phyloP scores from a whole-genome alignment of 2,888 invertebrate genomes.

The Pristionchus maxplancki region DNA sequence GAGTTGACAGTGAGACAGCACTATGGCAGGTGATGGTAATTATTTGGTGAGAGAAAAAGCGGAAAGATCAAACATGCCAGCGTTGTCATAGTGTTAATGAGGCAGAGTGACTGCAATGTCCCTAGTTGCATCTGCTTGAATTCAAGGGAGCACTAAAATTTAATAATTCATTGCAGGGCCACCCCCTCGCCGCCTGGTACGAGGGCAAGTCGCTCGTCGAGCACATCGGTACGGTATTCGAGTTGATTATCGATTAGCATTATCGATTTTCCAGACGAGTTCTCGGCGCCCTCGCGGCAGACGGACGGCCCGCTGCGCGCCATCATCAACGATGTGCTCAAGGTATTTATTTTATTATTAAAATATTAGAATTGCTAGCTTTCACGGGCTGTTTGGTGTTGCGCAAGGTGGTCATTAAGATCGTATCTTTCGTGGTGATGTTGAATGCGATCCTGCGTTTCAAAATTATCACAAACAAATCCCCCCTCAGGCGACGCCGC shows the following conservation, averaged over 20 bases:
- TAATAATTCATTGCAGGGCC: conserved; percentile 51
- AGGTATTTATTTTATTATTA: conserved; percentile 78
- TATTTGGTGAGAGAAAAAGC: too few relatives aligned
- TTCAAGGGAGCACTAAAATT: too few relatives aligned
- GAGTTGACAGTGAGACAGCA: too few relatives aligned
- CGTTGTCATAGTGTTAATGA: too few relatives aligned
- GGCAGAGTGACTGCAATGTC: too few relatives aligned
- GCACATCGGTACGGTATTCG: conserved; percentile 85
- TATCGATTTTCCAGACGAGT: conserved; percentile 54
- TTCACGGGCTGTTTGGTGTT: not conserved
- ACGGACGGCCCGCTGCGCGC: conserved; percentile 91
- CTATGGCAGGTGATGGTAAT: too few relatives aligned
- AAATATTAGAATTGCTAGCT: not conserved
- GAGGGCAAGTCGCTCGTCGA: conserved; percentile 88
- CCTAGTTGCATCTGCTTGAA: too few relatives aligned
- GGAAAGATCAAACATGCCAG: too few relatives aligned
- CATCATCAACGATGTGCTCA: conserved; percentile 95
- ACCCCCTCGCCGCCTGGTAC: conserved; percentile 85
- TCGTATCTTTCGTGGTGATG: too few relatives aligned
- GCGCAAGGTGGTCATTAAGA: not conserved
- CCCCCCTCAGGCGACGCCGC: conserved; percentile 57
- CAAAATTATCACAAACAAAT: not conserved
- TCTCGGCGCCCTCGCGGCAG: conserved; percentile 59
- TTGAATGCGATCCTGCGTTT: not conserved
- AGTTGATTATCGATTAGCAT: not conserved